These are phyloP conservation scores for Phytoseiulus persimilis DNA, from an alignment of 2,888 invertebrate species.

Conservation along the genomic window DNA sequence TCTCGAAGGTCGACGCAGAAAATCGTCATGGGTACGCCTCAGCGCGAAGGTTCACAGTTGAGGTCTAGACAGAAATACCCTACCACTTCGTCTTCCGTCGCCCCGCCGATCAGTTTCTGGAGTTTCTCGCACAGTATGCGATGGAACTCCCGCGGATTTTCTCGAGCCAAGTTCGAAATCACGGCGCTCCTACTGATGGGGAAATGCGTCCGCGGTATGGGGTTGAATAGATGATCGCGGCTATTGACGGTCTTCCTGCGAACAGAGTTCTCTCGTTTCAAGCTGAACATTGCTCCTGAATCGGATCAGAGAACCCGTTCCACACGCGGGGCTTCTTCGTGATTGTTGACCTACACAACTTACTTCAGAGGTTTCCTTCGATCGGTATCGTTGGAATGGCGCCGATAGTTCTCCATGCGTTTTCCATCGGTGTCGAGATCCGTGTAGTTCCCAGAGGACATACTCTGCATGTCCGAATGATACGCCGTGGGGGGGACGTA, in stretches of 20 bases:
- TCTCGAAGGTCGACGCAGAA: too few relatives aligned
- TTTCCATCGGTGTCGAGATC: constrained; percentile 53
- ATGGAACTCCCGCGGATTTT: neutral
- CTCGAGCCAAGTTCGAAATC: neutral
- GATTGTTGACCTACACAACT: neutral
- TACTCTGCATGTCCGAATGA: constrained; percentile 86
- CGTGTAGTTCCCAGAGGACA: constrained; percentile 81
- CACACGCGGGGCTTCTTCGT: neutral
- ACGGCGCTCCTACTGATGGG: neutral
- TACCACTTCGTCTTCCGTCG: neutral
- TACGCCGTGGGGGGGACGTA: constrained; percentile 73
- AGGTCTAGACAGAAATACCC: too few relatives aligned
- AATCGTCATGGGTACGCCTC: too few relatives aligned
- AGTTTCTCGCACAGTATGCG: constrained; percentile 12
- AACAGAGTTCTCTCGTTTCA: neutral
- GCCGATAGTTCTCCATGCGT: neutral
- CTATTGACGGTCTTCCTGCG: neutral
- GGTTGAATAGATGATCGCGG: neutral
- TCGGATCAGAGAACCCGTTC: neutral
- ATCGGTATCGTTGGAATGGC: neutral
- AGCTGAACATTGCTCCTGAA: neutral
- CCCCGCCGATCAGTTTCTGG: neutral
- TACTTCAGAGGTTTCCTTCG: neutral
- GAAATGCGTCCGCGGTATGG: neutral
- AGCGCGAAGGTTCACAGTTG: too few relatives aligned